Base-by-base conservation (phyloP, 2,888 invertebrate species). In the Catocala fraxini region DNA sequence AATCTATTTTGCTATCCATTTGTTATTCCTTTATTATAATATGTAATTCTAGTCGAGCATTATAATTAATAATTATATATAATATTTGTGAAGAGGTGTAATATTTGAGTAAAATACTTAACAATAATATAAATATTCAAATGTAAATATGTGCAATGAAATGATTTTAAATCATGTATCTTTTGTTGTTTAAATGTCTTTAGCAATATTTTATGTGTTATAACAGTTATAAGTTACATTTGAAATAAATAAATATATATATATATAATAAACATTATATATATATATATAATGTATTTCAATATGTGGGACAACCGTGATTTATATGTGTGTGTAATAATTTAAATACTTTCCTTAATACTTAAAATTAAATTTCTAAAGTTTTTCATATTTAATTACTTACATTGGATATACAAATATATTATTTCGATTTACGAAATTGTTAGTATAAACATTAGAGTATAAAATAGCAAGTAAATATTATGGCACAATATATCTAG, bases 261-360 rank as follows among this genome's bases (percentile, higher is more conserved):
- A 54, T 35, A 39, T 39, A 39, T 39, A 15, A 39, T 39, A 15
- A 1, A 15, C 2, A 15, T 15, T 15, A 15, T 2, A 15, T 4
- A 46, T 41, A 52, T n/a, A 12, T 51, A 45, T 46, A 9, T 3
- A 25, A 33, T 12, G 41, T 25, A 25, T 15, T 56, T 42, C 39
- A 42, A 33, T 34, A 41, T 33, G 51, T 66, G 66, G 74, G 64
- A 67, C 63, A 73, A 52, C 57, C 55, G 75, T 74, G 77, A 74
- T 74, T 74, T 74, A 74, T 74, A 67, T 74, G 71, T 73, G 73
- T 77, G 63, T 59, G 59, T 53, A 42, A 53, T 59, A 54, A 47
- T 45, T 66, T 15, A 39, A 25, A 15, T 45, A 11, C 46, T 53
- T 13, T 49, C 52, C 49, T 54, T 61, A 59, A 55, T 55, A 53